Evolutionary conservation across 2,888 invertebrate genomes (phyloP), one percentile per base, ranked within the genome.

Genomic region (Oegoconia quadripuncta): DNA sequence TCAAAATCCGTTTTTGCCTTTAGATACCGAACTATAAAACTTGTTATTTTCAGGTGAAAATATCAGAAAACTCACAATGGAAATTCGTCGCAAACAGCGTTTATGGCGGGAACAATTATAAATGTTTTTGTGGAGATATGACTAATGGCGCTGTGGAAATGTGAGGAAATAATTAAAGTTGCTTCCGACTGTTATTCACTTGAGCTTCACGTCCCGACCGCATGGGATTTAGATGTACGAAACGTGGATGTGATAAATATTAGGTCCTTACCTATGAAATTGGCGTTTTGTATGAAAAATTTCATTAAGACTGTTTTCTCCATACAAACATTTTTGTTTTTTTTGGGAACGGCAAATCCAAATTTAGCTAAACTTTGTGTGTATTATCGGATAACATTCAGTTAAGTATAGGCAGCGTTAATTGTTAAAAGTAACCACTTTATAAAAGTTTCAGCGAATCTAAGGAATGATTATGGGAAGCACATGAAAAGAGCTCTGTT

Each of bases 151-250:
- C 27, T 27, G 23, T 20, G 37, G 37, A 26, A 42, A 37, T 42
- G 42, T 47, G 43, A 35, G 44, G 46, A 45, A 49, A 49, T 48
- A 49, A 52, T 50, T 52, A 50, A 47, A 44, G 31, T 45, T 46
- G 46, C 41, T 40, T 44, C 39, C 35, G 41, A 44, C 36, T 33
- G 33, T 33, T 39, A 33, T 39, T 39, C 33, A 39, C 22, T 23
- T 1, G 22, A 26, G 37, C 33, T 37, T 28, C 33, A 15, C 28
- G 28, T 28, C 22, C 37, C 17, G 8, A 17, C 17, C 26, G 3
- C 11, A 2, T 7, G 20, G 22, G 27, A 14, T 14, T 27, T 7
- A 13, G 23, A 23, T 3, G 14, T 23, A 3, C 22, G 22, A 33
- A 23, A 23, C 12, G 18, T 32, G 11, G 13, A 22, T 7, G 9